Conservation (phyloP, 2,113 vertebrate species). For the Mohoua ochrocephala region DNA sequence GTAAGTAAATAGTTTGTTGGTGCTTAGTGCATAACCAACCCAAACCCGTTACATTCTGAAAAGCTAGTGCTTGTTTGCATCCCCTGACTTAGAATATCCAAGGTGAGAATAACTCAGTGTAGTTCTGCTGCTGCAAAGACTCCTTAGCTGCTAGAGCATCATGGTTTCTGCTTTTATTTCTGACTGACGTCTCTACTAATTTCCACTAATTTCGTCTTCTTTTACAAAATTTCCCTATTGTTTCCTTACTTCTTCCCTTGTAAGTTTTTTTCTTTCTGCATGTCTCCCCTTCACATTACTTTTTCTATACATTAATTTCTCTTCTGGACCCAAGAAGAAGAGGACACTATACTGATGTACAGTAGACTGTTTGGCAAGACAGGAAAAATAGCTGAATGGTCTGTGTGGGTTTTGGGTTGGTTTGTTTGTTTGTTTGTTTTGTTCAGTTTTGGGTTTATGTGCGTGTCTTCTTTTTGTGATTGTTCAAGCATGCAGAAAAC, state of each 20-base stretch:
- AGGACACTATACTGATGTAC: not conserved
- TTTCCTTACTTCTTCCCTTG: not conserved
- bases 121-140: not conserved
- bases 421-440: too few relatives aligned
- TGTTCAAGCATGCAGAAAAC: not conserved
- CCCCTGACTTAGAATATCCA: not conserved
- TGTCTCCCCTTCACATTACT: not conserved
- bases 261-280: not conserved
- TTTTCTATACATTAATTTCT: not conserved
- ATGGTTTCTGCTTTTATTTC: not conserved
- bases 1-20: too few relatives aligned
- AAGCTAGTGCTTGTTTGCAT: not conserved
- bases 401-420: not conserved
- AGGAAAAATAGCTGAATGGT: not conserved
- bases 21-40: too few relatives aligned
- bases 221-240: not conserved
- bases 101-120: not conserved
- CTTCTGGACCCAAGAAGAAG: not conserved
- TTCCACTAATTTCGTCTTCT: not conserved
- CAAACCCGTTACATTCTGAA: too few relatives aligned
- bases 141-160: not conserved
- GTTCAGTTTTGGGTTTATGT: not conserved
- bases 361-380: not conserved
- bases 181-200: not conserved
- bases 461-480: not conserved